Base-by-base conservation (phyloP, 1,140 invertebrate genomes). In the Reticulitermes speratus region DNA sequence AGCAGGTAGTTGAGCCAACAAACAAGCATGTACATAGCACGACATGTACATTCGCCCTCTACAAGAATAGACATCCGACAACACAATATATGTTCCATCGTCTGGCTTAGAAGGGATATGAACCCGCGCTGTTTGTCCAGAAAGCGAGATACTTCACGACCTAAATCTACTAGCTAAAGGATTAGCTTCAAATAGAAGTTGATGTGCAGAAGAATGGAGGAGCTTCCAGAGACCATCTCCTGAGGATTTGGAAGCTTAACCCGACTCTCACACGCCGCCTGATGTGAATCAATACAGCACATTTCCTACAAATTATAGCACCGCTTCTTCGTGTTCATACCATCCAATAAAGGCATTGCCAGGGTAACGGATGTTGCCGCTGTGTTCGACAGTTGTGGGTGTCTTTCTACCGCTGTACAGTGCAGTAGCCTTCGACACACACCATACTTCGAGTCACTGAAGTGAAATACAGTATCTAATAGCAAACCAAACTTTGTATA, bases 111-210 rank as follows among this genome's bases (percentile, higher is more conserved):
- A 30, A 75, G 65, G 65, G 65, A 30, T 75, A 75, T 0, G 25
- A 75, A 30, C 65, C 65, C 65, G n/a, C 25, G 65, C 65, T 12
- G 65, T 14, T 75, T 75, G n/a, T 75, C 65, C 65, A 75, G 65
- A 75, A 75, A 55, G 52, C 2, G 65, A 75, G 65, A 30, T 75
- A 75, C n/a, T 25, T 75, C 65, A 30, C n/a, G 65, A 75, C 65
- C 65, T 75, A 75, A 75, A 75, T 75, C 65, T 75, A 75, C 65
- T n/a, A 7, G n/a, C 25, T 75, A 75, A 75, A 75, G 65, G 65
- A 75, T 75, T 75, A 75, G 65, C 65, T 75, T 30, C 65, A 30
- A 30, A 75, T 75, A 75, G 65, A 75, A 75, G 65, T 75, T 75
- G 65, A 75, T 75, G 65, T 75, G n/a, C 52, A 55, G 52, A 55